phyloP scores from a whole-genome alignment of 2,888 invertebrate genomes.

The Polydrusus tereticollis region DNA sequence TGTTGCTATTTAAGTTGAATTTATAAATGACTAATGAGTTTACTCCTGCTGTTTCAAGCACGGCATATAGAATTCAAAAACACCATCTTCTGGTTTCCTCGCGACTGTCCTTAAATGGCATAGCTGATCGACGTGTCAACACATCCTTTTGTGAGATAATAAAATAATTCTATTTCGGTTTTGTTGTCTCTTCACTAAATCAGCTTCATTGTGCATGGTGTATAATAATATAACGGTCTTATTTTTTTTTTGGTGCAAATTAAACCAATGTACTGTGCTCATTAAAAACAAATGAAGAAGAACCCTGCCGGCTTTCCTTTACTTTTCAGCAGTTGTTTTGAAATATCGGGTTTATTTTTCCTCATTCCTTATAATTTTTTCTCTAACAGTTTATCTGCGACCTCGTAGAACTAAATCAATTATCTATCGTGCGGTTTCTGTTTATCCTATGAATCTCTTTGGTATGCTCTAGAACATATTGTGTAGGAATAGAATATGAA shows the following conservation, averaged over 20 bases:
- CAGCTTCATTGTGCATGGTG: slow-evolving; percentile 46
- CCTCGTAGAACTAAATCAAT: slow-evolving; percentile 34
- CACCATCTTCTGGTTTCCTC: too few relatives aligned
- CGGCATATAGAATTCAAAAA: slow-evolving; percentile 48
- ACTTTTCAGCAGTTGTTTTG: slow-evolving; percentile 24
- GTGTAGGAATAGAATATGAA: slow-evolving; percentile 15
- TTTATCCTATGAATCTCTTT: slow-evolving; percentile 27
- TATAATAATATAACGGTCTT: slow-evolving; percentile 36
- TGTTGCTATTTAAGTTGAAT: background rate
- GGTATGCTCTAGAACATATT: slow-evolving; percentile 29
- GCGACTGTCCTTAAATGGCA: too few relatives aligned
- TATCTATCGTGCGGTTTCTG: slow-evolving; percentile 30
- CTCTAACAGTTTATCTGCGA: slow-evolving; percentile 31
- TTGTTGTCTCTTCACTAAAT: slow-evolving; percentile 31
- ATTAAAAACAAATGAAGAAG: slow-evolving; percentile 36
- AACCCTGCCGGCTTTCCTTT: slow-evolving; percentile 17
- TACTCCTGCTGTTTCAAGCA: slow-evolving; percentile 50
- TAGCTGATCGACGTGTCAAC: slow-evolving; percentile 53
- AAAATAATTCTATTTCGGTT: slow-evolving; percentile 48
- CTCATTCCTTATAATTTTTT: slow-evolving; percentile 19
- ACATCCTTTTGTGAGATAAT: slow-evolving; percentile 51
- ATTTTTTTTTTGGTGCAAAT: slow-evolving; percentile 25
- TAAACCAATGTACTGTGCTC: slow-evolving; percentile 29
- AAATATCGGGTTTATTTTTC: slow-evolving; percentile 34
- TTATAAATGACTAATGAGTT: slow-evolving; percentile 46